Conservation (phyloP, 92 coral and sea anemone genomes). For the Parazoanthus atlanticus region DNA sequence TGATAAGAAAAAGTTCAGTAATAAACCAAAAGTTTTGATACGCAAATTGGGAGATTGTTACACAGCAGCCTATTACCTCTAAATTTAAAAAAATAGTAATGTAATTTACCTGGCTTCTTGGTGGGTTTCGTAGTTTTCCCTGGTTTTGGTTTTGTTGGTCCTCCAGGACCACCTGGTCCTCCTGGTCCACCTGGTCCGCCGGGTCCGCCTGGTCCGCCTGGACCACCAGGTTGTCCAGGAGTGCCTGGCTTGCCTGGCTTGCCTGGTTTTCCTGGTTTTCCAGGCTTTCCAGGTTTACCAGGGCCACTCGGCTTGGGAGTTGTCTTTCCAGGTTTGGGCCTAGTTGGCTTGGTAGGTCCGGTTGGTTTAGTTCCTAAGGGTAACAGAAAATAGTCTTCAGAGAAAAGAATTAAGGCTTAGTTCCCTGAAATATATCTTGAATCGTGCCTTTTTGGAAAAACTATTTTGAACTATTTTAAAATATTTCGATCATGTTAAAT, state of each 20-base stretch:
- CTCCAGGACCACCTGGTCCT: slow-evolving; percentile 84
- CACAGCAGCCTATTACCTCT: background rate
- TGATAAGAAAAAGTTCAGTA: background rate
- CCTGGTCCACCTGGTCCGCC: slow-evolving; percentile 79
- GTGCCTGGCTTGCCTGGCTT: slow-evolving; percentile 74
- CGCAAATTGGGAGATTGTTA: background rate
- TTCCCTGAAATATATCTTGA: background rate
- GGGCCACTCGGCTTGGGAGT: slow-evolving; percentile 72
- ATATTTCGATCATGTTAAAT: too few relatives aligned
- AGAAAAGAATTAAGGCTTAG: background rate
- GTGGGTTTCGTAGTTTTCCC: slow-evolving; percentile 69
- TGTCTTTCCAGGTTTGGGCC: slow-evolving; percentile 31
- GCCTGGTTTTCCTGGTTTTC: slow-evolving; percentile 68
- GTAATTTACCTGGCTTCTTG: slow-evolving; percentile 64
- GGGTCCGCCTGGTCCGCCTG: slow-evolving; percentile 73
- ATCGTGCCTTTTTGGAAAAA: background rate
- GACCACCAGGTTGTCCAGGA: slow-evolving; percentile 70
- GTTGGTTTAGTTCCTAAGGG: slow-evolving; percentile 52
- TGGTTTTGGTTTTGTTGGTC: slow-evolving; percentile 68
- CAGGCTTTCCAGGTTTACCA: slow-evolving; percentile 69
- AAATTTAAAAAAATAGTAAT: background rate
- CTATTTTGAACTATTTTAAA: background rate
- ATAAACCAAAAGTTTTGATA: too few relatives aligned
- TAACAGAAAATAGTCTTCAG: background rate
- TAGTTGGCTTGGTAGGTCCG: slow-evolving; percentile 60